Base-by-base conservation (phyloP, 2,113 vertebrate species). In the Meleagris gallopavo region DNA sequence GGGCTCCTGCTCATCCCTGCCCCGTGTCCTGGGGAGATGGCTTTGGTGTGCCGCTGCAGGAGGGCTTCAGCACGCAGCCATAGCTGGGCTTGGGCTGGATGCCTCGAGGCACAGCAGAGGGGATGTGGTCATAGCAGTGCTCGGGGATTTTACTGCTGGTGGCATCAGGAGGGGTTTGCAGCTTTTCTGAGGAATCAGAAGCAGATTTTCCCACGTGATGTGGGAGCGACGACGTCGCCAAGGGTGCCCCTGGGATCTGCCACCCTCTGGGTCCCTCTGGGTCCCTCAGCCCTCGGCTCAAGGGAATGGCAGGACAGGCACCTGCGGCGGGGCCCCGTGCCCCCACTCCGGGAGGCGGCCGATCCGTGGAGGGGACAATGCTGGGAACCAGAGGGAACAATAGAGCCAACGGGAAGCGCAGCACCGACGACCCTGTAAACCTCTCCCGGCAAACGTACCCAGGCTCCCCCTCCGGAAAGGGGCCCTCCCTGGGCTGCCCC, bases 371-470 rank as follows among this genome's bases (percentile, higher is more conserved):
- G 70, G 94, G 94, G 92, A 96, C 95, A 95, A 93, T 95, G 75
- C 92, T 95, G 94, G 94, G 95, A 96, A 96, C 83, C 6, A 8
- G 19, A 0, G 25, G 52, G 90, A 93, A 96, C 95, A 95, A 94
- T 92, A 62, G 86, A 30, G 58, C 75, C 6, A 76, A 65, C 83
- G 83, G 94, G 93, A 96, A 95, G 66, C 74, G 6, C 2, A 14
- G 61, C 11, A 1, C 38, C 3, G 10, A 66, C 36, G 48, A 57
- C 74, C 41, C 67, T 48, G 67, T 36, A 29, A 50, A 71, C 46
- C 67, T 67, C 65, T 52, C 46, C 67, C 25, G 3, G n/a, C 67
- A 27, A 36, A 19, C 46, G 29, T 25, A 27, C 66, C n/a, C 45
- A 22, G 29, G 73, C 87, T 70, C 62, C 82, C 85, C 77, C 90